phyloP scores from a whole-genome alignment of 2,113 vertebrate genomes.

The Phycodurus eques region DNA sequence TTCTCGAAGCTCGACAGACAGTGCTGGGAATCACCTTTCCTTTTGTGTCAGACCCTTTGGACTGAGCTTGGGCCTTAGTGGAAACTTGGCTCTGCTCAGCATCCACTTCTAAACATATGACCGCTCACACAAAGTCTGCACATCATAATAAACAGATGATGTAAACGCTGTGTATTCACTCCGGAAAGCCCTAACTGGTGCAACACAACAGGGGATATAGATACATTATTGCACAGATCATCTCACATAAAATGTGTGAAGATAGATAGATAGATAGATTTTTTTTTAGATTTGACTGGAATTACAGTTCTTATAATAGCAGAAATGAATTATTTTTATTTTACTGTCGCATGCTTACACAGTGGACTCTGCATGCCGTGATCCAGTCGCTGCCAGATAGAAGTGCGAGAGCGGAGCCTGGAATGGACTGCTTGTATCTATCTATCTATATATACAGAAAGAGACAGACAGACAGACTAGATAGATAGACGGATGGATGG shows the following conservation, averaged over 20 bases:
- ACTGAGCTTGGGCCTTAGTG: conserved; percentile 37
- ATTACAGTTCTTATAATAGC: background rate
- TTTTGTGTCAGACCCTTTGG: conserved; percentile 27
- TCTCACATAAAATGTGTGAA: conserved; percentile 29
- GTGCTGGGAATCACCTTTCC: conserved; percentile 66
- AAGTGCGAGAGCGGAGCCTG: too few species aligned
- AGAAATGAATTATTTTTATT: background rate
- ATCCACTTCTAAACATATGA: conserved; percentile 54
- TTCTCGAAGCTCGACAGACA: conserved; percentile 26
- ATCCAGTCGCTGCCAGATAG: too few species aligned
- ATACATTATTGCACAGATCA: background rate
- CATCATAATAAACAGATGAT: conserved; percentile 66
- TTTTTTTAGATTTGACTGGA: too few species aligned
- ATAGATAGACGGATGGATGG: too few species aligned
- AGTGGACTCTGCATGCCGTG: too few species aligned
- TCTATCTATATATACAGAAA: too few species aligned
- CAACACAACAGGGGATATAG: conserved; percentile 46
- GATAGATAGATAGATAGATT: too few species aligned
- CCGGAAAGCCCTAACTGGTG: conserved; percentile 12
- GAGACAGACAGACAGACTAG: too few species aligned
- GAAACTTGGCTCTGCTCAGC: conserved; percentile 69
- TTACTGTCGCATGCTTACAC: background rate
- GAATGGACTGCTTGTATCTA: too few species aligned
- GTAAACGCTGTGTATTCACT: conserved; percentile 39
- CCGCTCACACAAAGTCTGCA: conserved; percentile 63